Conservation (phyloP, 2,797 vertebrate species). For the Meriones psammophilus region DNA sequence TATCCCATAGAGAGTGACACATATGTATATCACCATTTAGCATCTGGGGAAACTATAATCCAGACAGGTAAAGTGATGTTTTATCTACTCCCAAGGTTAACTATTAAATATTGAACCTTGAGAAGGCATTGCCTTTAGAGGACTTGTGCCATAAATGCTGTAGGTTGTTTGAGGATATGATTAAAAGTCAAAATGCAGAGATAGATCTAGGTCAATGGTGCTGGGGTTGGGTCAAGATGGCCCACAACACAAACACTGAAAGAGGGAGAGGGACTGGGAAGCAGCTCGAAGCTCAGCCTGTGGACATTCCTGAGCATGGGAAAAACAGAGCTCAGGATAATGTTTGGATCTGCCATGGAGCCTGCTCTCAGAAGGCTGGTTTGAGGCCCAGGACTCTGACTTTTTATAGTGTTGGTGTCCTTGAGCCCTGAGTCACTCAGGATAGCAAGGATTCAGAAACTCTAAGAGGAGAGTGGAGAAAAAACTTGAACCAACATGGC, state of each 20-base stretch:
- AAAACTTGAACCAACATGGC: neutral
- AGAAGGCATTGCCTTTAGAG: conserved; percentile 44
- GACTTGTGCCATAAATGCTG: neutral
- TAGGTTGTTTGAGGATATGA: neutral
- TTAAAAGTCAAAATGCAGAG: conserved; percentile 30
- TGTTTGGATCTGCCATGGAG: neutral
- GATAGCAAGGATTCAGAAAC: neutral
- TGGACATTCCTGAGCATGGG: neutral
- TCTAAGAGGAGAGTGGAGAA: neutral
- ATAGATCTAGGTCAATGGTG: neutral
- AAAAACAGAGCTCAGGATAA: neutral
- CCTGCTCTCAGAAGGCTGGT: neutral
- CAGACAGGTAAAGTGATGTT: conserved; percentile 77
- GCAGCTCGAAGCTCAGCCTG: neutral
- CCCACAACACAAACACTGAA: neutral
- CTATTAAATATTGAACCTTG: conserved; percentile 50
- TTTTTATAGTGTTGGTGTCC: neutral
- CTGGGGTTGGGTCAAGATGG: neutral
- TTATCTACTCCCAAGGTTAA: conserved; percentile 61
- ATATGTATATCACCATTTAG: conserved; percentile 74
- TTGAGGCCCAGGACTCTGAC: neutral
- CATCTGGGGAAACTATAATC: conserved; percentile 70
- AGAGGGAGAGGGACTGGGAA: neutral
- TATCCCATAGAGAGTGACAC: conserved; percentile 80
- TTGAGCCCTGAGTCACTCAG: neutral